Base-by-base conservation (phyloP, 2,888 invertebrate genomes). In the Conchocele bisecta region DNA sequence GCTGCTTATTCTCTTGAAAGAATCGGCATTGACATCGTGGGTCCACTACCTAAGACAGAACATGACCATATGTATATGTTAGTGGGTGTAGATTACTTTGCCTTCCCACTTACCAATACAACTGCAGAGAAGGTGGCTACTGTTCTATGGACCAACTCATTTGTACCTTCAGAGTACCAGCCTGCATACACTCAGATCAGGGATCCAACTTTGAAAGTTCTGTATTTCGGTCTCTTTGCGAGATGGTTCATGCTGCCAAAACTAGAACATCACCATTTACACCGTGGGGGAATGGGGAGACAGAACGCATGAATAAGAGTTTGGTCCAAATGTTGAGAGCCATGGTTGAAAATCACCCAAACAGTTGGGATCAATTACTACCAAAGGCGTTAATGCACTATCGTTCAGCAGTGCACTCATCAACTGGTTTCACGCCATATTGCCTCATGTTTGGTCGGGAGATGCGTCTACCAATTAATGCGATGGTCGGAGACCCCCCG, bases 201-300 rank as follows among this genome's bases (percentile, higher is more conserved):
- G 57, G 57, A 9, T 42, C 41, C 7, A 41, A 57, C 28, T 57
- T 57, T 28, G 57, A 57, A 26, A 57, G 57, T 29, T 17, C 41
- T 15, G 9, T 57, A 5, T 22, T 28, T 22, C 4, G 31, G 28
- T 24, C 48, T 29, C 17, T 48, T 4, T 48, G 48, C 31, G 28
- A 28, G 44, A 39, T 57, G 44, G 41, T 57, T 5, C 22, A 57
- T 24, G 29, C 44, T 20, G 42, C n/a, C 17, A 57, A 57, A 28
- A 57, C 57, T 15, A 56, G 56, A 26, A 56, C 28, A 33, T 37
- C 41, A 20, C 39, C 56, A 22, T 56, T 26, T 41, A 22, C 39
- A 26, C 56, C 56, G 7, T 41, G 24, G 41, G 28, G 39, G 4
- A 41, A 56, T 41, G 56, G 56, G 5, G 41, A 39, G 29, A 26